Percentiles rank a stretch among this genome's conserved stretches.
Conservation (phyloP, 2,113 vertebrate species). For the Seriola aureovittata region DNA sequence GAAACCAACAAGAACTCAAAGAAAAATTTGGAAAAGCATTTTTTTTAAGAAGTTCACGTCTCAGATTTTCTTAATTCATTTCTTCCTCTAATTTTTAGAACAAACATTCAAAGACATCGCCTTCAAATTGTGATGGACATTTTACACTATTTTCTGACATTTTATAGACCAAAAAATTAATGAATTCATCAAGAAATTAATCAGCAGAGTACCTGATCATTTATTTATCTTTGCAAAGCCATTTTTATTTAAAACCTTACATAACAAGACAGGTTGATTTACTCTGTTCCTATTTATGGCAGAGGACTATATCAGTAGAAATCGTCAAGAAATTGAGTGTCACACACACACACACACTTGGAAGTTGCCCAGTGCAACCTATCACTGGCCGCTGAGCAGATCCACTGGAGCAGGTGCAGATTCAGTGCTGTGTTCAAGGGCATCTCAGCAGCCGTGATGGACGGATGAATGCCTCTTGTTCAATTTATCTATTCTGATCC, state of each 20-base stretch:
- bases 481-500: conserved; percentile 57
- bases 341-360: conserved; percentile 12
- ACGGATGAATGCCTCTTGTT: conserved; percentile 52
- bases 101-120: background rate
- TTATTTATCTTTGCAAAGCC: background rate
- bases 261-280: conserved; percentile 2
- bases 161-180: background rate
- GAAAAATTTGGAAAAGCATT: background rate
- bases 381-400: conserved; percentile 58
- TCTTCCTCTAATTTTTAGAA: background rate
- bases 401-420: conserved; percentile 67
- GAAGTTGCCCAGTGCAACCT: conserved; percentile 55
- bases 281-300: conserved; percentile 25
- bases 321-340: background rate
- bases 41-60: too few species aligned
- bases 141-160: background rate
- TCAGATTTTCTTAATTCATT: background rate
- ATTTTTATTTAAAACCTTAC: conserved; percentile 1
- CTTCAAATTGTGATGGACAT: background rate
- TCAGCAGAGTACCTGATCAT: too few species aligned
- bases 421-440: conserved; percentile 68
- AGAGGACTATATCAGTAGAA: conserved; percentile 26
- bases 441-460: conserved; percentile 62
- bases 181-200: background rate
- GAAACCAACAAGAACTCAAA: conserved; percentile 3